Evolutionary conservation across 1,140 invertebrate species (phyloP), one percentile per base, ranked within the genome.

Genomic region (Papilio polytes): DNA sequence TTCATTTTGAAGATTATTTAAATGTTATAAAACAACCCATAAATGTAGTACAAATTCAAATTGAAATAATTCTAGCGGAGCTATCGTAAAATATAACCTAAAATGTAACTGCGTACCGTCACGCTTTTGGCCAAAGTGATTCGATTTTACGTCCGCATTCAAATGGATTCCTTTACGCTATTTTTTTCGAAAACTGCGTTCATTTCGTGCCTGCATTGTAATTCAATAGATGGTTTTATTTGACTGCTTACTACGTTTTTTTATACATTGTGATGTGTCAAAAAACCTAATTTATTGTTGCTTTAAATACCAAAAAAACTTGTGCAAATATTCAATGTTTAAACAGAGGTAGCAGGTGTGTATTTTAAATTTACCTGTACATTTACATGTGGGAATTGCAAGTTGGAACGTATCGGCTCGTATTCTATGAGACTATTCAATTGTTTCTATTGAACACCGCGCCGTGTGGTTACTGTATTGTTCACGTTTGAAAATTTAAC

Each of bases 101-200:
- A 41, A 74, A 74, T 51, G 44, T 74, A 22, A 46, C 73, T 74
- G 46, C 63, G 41, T 46, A 74, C 20, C 41, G 73, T 46, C 73
- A 48, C 44, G 44, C 73, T 74, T 74, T 74, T 51, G 41, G 22
- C 73, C 73, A 74, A 73, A 73, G 73, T 51, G 73, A 74, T 74
- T 74, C 73, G 44, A 74, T 74, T 74, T 74, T 51, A 74, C 22
- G 73, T 74, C 44, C 44, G 44, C 73, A 74, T 74, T 74, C 73
- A 74, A 74, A 74, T 74, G 73, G 46, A 74, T 74, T 74, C 46
- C 73, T 74, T 74, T 74, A 51, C 46, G n/a, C 73, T 31, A 15
- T 63, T 66, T 51, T 74, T 74, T 74, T 48, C 44, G 46, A 51
- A 74, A 74, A 74, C 73, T 74, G 44, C 73, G 73, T 74, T 22